Evolutionary conservation across 2,113 vertebrate species (phyloP).

Genomic region (Tichodroma muraria): DNA sequence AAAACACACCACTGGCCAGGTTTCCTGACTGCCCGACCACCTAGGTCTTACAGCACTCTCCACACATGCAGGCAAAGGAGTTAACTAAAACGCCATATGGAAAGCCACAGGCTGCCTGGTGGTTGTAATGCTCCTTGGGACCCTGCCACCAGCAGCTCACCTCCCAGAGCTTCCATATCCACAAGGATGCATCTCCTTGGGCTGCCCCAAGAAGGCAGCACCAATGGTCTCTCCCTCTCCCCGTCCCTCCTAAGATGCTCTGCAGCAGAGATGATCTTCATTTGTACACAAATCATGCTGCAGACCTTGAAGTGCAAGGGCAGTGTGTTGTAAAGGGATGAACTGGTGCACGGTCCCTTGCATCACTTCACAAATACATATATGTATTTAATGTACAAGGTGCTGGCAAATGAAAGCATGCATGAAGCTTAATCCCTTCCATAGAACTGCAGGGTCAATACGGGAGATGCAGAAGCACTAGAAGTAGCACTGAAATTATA

Average conservation of each 20-base stretch:
- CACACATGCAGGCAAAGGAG: neutral
- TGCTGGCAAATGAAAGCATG: neutral
- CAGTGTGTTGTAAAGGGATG: neutral
- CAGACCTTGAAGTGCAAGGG: neutral
- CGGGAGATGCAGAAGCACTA: neutral
- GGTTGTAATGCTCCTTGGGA: neutral
- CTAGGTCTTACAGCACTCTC: neutral
- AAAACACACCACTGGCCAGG: neutral
- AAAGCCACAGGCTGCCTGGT: neutral
- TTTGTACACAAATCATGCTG: neutral
- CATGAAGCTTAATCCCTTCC: neutral
- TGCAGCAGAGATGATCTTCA: neutral
- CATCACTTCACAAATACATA: neutral
- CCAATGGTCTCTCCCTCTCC: neutral
- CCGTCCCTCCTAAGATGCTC: rapidly evolving
- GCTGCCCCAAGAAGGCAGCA: neutral
- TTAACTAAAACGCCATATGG: neutral
- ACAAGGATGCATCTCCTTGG: neutral
- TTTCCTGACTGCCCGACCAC: neutral
- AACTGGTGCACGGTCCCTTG: neutral
- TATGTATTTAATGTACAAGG: neutral
- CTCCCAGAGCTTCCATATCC: neutral
- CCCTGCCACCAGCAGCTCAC: neutral
- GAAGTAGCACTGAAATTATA: neutral
- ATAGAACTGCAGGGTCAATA: neutral